These are phyloP conservation scores for Lagodon rhomboides DNA, from an alignment of 2,797 vertebrate species.

Conservation along the genomic window DNA sequence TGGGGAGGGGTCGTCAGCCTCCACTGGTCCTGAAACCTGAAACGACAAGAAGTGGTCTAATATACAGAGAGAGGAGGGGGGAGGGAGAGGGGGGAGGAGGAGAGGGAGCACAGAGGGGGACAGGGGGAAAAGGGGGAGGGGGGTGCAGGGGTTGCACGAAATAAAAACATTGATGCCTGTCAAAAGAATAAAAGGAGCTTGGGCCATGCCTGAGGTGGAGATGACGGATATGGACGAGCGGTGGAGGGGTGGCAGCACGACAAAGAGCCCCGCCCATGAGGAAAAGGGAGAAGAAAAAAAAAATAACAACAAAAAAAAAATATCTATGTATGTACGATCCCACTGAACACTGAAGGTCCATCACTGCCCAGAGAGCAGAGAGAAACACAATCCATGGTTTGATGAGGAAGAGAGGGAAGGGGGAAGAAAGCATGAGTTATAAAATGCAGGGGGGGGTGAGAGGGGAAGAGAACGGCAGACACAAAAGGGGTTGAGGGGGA, in stretches of 20 bases:
- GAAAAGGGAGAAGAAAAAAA: constrained; percentile 37
- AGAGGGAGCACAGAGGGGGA: constrained; percentile 66
- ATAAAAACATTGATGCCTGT: constrained; percentile 56
- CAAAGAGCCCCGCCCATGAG: constrained; percentile 53
- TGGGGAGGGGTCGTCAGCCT: constrained; percentile 90
- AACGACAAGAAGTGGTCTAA: constrained; percentile 93
- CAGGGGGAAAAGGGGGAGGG: constrained; percentile 54
- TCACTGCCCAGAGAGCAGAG: constrained; percentile 46
- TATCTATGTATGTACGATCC: constrained; percentile 58
- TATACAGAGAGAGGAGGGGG: constrained; percentile 85
- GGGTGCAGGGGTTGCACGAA: constrained; percentile 68
- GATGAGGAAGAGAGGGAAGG: constrained; percentile 9
- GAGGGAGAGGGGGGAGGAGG: constrained; percentile 42
- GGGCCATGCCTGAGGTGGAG: constrained; percentile 60
- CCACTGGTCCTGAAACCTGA: constrained; percentile 93
- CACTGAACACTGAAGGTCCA: constrained; percentile 47
- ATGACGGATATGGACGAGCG: constrained; percentile 44
- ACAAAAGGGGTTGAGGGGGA: constrained; percentile 47
- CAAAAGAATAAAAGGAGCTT: constrained; percentile 47
- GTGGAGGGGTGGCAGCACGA: constrained; percentile 52
- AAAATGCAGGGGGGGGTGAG: neutral
- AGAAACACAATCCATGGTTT: constrained; percentile 46
- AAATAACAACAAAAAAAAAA: constrained; percentile 56
- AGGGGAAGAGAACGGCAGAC: constrained; percentile 40
- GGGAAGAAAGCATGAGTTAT: neutral